Conservation (phyloP, 2,113 vertebrate genomes). For the Misgurnus anguillicaudatus region DNA sequence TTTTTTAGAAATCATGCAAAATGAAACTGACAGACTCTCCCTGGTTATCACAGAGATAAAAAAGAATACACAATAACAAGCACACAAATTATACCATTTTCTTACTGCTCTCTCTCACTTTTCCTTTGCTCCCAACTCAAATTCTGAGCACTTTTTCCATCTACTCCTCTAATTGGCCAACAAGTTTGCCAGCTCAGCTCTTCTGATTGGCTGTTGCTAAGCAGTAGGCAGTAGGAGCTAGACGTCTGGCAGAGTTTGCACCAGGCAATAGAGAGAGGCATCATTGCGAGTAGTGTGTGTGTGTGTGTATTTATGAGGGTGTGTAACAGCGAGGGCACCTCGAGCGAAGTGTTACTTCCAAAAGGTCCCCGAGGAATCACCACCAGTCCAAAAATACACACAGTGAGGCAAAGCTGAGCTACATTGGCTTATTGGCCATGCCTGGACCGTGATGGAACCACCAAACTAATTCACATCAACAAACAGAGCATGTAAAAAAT, state of each 20-base stretch:
- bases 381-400: slow-evolving; percentile 55
- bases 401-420: slow-evolving; percentile 43
- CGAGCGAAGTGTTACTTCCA: slow-evolving; percentile 46
- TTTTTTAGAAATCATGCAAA: background rate
- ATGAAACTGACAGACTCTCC: background rate
- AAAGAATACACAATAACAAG: slow-evolving; percentile 49
- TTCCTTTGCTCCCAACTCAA: slow-evolving; percentile 71
- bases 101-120: slow-evolving; percentile 20
- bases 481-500: background rate
- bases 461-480: background rate
- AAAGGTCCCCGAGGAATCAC: slow-evolving; percentile 52
- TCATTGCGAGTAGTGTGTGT: slow-evolving; percentile 40
- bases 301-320: slow-evolving; percentile 39
- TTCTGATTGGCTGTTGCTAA: slow-evolving; percentile 81
- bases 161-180: slow-evolving; percentile 70
- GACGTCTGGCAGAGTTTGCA: slow-evolving; percentile 63
- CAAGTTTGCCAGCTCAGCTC: slow-evolving; percentile 62
- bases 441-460: slow-evolving; percentile 4
- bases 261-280: slow-evolving; percentile 54
- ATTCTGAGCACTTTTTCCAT: slow-evolving; percentile 72
- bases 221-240: slow-evolving; percentile 76
- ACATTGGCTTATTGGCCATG: slow-evolving; percentile 3
- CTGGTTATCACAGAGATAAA: slow-evolving; percentile 10
- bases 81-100: slow-evolving; percentile 53
- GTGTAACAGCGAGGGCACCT: slow-evolving; percentile 50